Percentiles rank a stretch among this genome's conserved stretches.
These are phyloP conservation scores for Nasonia vitripennis DNA, from an alignment of 1,140 invertebrate genomes.

Conservation along the genomic window DNA sequence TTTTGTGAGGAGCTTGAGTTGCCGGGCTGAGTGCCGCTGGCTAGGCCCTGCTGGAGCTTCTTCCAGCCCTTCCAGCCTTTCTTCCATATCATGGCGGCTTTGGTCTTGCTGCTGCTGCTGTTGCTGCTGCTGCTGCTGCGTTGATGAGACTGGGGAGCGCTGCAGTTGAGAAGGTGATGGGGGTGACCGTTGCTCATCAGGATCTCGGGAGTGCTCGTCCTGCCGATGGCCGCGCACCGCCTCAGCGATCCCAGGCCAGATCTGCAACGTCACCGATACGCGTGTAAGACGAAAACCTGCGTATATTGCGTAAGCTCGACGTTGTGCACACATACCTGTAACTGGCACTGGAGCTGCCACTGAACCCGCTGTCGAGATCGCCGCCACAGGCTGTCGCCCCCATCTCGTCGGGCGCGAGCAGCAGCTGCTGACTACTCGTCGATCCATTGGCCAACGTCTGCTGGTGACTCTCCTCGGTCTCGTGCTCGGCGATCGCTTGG, in stretches of 20 bases:
- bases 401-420: conserved; percentile 81
- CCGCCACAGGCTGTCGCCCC: conserved; percentile 81
- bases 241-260: conserved; percentile 70
- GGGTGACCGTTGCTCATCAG: conserved; percentile 17
- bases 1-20: conserved; percentile 70
- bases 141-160: conserved; percentile 32
- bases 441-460: conserved; percentile 63
- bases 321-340: conserved; percentile 72
- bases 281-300: not conserved
- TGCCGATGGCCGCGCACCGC: conserved; percentile 59
- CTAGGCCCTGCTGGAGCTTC: conserved; percentile 84
- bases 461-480: conserved; percentile 70
- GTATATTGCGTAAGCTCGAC: not conserved
- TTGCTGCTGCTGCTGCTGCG: conserved; percentile 63
- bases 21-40: conserved; percentile 53
- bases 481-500: conserved; percentile 69
- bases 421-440: conserved; percentile 79
- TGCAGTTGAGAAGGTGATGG: conserved; percentile 25
- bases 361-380: conserved; percentile 87
- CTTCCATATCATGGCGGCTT: conserved; percentile 71
- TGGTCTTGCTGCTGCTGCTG: conserved; percentile 66
- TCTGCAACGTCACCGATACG: conserved; percentile 51
- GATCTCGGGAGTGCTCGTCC: conserved; percentile 60
- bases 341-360: conserved; percentile 86
- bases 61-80: conserved; percentile 85